These are phyloP conservation scores for Prionailurus viverrinus DNA, from an alignment of 2,113 vertebrate genomes.

Conservation along the genomic window DNA sequence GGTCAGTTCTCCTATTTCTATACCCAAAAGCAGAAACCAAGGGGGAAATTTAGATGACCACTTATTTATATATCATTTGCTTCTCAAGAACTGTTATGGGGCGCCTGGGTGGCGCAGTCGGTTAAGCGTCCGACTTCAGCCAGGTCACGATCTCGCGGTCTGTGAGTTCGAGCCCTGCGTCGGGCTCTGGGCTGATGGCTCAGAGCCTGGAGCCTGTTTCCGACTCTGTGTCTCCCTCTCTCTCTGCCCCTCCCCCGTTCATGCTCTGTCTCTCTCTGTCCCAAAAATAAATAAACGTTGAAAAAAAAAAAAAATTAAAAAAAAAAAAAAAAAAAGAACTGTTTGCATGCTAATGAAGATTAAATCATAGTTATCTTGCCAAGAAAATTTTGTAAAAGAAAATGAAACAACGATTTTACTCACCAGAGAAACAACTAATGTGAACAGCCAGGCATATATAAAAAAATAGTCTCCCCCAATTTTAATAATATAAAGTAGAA, in stretches of 20 bases:
- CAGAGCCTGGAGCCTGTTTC: too few species aligned
- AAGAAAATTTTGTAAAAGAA: conserved; percentile 59
- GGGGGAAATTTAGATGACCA: neutral
- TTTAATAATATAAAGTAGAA: conserved; percentile 99
- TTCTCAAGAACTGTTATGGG: conserved; percentile 41
- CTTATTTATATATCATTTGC: conserved; percentile 28
- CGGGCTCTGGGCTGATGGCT: too few species aligned
- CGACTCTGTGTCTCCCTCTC: too few species aligned
- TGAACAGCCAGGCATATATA: conserved; percentile 99
- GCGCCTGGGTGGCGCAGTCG: too few species aligned
- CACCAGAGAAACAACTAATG: conserved; percentile 96
- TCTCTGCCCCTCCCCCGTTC: too few species aligned
- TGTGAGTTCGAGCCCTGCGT: too few species aligned
- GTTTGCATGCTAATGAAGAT: conserved; percentile 9
- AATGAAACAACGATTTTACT: conserved; percentile 83
- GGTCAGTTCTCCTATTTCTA: conserved; percentile 1
- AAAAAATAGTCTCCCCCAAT: conserved; percentile 99
- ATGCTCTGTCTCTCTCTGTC: too few species aligned
- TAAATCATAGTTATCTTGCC: neutral
- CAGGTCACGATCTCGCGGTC: too few species aligned
- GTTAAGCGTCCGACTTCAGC: too few species aligned
- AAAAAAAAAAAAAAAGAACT: too few species aligned
- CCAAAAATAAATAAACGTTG: too few species aligned
- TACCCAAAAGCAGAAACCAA: conserved; percentile 26
- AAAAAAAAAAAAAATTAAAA: too few species aligned